Evolutionary conservation across 2,888 invertebrate species (phyloP).

Genomic region (Autographa pulchrina): DNA sequence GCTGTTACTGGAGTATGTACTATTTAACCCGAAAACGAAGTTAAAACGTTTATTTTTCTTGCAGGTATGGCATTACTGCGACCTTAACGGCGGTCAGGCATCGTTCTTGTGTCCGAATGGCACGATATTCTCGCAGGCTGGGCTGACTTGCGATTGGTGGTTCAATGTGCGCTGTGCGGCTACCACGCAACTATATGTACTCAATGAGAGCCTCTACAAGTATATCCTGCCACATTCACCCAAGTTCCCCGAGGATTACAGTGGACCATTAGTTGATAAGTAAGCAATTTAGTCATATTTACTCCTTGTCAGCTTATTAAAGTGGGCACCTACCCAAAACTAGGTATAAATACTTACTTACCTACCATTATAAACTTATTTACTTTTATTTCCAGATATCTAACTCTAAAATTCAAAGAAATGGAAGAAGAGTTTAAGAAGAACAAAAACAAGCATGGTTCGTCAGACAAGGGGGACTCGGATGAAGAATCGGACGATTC

Average conservation of each 20-base stretch:
- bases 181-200: constrained; percentile 95
- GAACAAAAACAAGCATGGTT: constrained; percentile 88
- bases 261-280: constrained; percentile 96
- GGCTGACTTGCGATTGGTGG: constrained; percentile 97
- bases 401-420: constrained; percentile 95
- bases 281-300: constrained; percentile 74
- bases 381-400: constrained; percentile 89
- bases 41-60: constrained; percentile 36
- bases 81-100: constrained; percentile 96
- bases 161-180: constrained; percentile 96
- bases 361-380: neutral
- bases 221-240: constrained; percentile 96
- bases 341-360: too few species aligned
- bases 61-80: constrained; percentile 97
- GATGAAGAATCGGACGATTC: constrained; percentile 71
- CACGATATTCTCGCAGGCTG: constrained; percentile 97
- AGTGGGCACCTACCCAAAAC: neutral
- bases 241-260: constrained; percentile 97
- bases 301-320: neutral
- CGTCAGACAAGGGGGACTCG: constrained; percentile 70
- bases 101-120: constrained; percentile 97
- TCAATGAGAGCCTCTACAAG: constrained; percentile 96
- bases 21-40: neutral
- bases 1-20: neutral
- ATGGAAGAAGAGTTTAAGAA: constrained; percentile 95